Evolutionary conservation across 2,888 invertebrate genomes (phyloP).

Genomic region (Acanthacorydalis orientalis): DNA sequence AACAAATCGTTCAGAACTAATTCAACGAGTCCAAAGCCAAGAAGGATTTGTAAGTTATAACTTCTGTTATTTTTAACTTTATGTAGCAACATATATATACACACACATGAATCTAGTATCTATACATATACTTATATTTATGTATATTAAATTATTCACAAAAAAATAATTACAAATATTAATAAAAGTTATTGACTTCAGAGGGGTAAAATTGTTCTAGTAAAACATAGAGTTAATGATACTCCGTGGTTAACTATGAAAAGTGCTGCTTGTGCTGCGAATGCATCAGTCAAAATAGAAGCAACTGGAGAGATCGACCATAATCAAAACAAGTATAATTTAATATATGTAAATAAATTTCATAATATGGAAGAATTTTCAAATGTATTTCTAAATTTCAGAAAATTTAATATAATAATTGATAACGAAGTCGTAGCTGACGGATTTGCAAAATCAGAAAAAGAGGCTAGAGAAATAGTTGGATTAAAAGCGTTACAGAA

Average conservation of each 20-base stretch:
- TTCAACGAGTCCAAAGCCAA: background rate
- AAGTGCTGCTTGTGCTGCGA: background rate
- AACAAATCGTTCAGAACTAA: background rate
- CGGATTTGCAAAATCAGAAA: slow-evolving; percentile 1
- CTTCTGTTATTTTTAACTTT: background rate
- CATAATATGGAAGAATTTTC: background rate
- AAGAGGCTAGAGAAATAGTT: background rate
- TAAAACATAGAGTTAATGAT: too few relatives aligned
- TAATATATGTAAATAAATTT: background rate
- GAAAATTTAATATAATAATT: background rate
- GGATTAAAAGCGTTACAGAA: slow-evolving; percentile 2
- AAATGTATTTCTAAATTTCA: background rate
- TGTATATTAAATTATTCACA: too few relatives aligned
- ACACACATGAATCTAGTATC: too few relatives aligned
- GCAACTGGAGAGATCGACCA: background rate
- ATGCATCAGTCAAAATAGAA: background rate
- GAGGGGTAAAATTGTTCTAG: too few relatives aligned
- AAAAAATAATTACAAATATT: too few relatives aligned
- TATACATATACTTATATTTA: background rate
- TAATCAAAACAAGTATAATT: background rate
- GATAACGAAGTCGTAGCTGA: background rate
- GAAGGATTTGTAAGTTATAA: background rate
- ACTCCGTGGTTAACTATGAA: background rate
- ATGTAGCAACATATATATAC: too few relatives aligned
- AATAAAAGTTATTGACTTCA: too few relatives aligned